A percentile compares a stretch with the other conserved stretches of the same genome.
Evolutionary conservation across 2,888 invertebrate genomes (phyloP).

Genomic region (Luperina nickerlii): DNA sequence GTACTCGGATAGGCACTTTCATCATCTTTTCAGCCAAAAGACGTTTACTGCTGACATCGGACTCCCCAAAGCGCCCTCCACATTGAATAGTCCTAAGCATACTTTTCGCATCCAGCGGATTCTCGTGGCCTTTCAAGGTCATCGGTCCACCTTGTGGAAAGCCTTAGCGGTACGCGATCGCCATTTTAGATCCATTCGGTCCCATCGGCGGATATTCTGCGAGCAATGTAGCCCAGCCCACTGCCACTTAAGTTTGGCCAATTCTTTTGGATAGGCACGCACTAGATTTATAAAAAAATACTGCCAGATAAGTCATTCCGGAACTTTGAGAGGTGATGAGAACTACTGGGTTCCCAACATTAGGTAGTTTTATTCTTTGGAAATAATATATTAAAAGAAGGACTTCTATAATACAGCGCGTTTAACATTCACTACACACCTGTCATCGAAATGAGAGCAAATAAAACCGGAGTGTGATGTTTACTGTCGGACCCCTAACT

Average conservation of each 20-base stretch:
- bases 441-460: slow-evolving; percentile 56
- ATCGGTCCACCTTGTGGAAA: too few relatives aligned
- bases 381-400: slow-evolving; percentile 33
- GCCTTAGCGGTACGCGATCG: neutral
- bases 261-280: neutral
- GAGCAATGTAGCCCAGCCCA: too few relatives aligned
- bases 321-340: neutral
- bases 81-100: neutral
- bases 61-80: neutral
- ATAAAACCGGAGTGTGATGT: slow-evolving; percentile 57
- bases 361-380: neutral
- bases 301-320: neutral
- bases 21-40: neutral
- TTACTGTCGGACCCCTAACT: slow-evolving; percentile 39
- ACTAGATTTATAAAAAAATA: too few relatives aligned
- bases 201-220: neutral
- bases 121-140: neutral
- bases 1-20: neutral
- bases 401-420: slow-evolving; percentile 33
- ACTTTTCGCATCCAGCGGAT: neutral
- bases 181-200: neutral
- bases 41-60: neutral
- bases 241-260: neutral
- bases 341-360: neutral
- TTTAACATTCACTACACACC: slow-evolving; percentile 50